Evolutionary conservation across 2,113 vertebrate species (phyloP).

Genomic region (Trinectes maculatus): DNA sequence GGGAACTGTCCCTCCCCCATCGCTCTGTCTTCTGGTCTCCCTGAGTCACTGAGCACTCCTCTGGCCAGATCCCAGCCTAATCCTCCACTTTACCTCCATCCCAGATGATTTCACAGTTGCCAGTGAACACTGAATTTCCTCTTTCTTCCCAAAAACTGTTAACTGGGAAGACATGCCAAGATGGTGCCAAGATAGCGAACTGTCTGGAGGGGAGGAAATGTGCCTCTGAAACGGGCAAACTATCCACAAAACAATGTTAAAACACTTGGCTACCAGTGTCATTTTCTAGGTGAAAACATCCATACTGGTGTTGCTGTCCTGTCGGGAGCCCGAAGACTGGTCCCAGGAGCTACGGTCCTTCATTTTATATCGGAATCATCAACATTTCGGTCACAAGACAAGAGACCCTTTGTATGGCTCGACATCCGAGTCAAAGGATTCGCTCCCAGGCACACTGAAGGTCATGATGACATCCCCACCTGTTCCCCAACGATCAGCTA

Average conservation of each 20-base stretch:
- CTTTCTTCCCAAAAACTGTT: conserved; percentile 61
- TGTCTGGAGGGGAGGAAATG: background rate
- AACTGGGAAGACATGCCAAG: conserved; percentile 55
- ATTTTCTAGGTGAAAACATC: conserved; percentile 35
- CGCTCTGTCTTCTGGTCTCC: conserved; percentile 11
- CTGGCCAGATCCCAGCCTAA: conserved; percentile 57
- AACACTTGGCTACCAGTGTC: conserved; percentile 26
- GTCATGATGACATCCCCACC: conserved; percentile 77
- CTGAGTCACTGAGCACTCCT: conserved; percentile 44
- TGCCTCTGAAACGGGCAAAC: conserved; percentile 40
- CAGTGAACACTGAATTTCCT: conserved; percentile 63
- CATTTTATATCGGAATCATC: conserved; percentile 62
- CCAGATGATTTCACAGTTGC: conserved; percentile 81
- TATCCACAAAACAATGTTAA: conserved; percentile 41
- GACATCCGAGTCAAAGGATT: conserved; percentile 14
- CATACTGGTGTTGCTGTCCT: conserved; percentile 14
- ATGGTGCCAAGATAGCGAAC: conserved; percentile 54
- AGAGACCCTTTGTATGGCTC: conserved; percentile 49
- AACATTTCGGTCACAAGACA: conserved; percentile 69
- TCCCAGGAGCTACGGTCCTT: conserved; percentile 23
- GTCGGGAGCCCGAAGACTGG: background rate
- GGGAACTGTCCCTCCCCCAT: conserved; percentile 44
- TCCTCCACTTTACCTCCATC: conserved; percentile 73
- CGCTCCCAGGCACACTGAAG: conserved; percentile 45
- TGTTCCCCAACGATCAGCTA: conserved; percentile 75